Conservation (phyloP, 2,888 invertebrate species). For the Latheticus oryzae region DNA sequence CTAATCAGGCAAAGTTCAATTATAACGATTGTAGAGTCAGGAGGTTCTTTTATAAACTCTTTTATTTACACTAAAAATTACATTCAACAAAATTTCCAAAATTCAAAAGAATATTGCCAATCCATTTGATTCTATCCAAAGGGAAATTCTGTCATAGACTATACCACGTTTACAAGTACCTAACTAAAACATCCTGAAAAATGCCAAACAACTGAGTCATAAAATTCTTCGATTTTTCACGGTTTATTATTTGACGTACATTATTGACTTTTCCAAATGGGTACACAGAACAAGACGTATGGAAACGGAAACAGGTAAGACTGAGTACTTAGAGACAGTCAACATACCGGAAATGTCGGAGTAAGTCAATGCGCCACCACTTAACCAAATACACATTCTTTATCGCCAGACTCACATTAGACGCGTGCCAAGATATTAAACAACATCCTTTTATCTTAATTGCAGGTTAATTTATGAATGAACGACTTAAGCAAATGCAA, state of each 20-base stretch:
- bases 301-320: constrained; percentile 50
- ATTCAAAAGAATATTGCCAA: too few relatives aligned
- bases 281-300: constrained; percentile 47
- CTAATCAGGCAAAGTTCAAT: not conserved
- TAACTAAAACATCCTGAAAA: too few relatives aligned
- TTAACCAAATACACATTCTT: constrained; percentile 36
- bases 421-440: constrained; percentile 43
- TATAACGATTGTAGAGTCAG: too few relatives aligned
- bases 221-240: constrained; percentile 41
- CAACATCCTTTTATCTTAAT: constrained; percentile 40
- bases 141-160: too few relatives aligned
- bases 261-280: constrained; percentile 46
- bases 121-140: too few relatives aligned
- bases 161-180: too few relatives aligned
- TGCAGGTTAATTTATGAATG: constrained; percentile 34
- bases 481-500: too few relatives aligned
- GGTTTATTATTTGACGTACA: constrained; percentile 44
- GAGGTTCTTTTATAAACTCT: too few relatives aligned
- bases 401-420: constrained; percentile 40
- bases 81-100: too few relatives aligned
- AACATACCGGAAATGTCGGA: constrained; percentile 50
- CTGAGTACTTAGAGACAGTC: constrained; percentile 42
- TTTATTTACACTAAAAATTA: too few relatives aligned
- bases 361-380: constrained; percentile 44
- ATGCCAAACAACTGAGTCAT: constrained; percentile 46